Base-by-base conservation (phyloP, 2,888 invertebrate genomes). In the Spodoptera littoralis region DNA sequence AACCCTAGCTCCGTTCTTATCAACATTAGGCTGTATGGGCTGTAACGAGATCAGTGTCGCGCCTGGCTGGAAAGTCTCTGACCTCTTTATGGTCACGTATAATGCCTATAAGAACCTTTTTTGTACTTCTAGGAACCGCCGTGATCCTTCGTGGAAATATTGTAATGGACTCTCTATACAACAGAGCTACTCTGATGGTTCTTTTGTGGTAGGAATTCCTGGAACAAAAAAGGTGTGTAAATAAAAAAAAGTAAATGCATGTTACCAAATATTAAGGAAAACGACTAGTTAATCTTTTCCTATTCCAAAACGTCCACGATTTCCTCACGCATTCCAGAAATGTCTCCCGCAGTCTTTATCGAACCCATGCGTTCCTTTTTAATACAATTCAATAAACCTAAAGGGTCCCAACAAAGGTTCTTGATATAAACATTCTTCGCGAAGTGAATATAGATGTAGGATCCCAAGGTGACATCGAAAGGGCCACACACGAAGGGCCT, bases 381-480 rank as follows among this genome's bases (percentile, higher is more conserved):
- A 70, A 56, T 43, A 61, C 62, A 74, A 70, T 70, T 71, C 73
- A 76, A 75, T 73, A 68, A 69, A 69, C 59, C 30, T 27, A 49
- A 52, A 12, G 55, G 64, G 52, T 53, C 49, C 22, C 30, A 54
- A 65, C 51, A 74, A 59, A 65, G 54, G 41, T 18, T 36, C 45
- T n/a, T 42, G 45, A 76, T 65, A 65, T 45, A 76, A 68, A 63
- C 55, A 68, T 63, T 79, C 44, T 24, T 43, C 48, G 43, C 12
- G 27, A 22, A 53, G 22, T 55, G 54, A 60, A 76, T 76, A 59
- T 62, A 76, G 68, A 65, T 48, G 60, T 73, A 24, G 18, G 58
- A 48, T 61, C 73, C 65, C 62, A 50, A 56, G 62, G 58, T 65
- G 63, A 73, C 68, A 52, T 24, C 12, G 45, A 55, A 57, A 54